Base-by-base conservation (phyloP, 53 echinoderm and acorn worm species). In the Antedon mediterranea region DNA sequence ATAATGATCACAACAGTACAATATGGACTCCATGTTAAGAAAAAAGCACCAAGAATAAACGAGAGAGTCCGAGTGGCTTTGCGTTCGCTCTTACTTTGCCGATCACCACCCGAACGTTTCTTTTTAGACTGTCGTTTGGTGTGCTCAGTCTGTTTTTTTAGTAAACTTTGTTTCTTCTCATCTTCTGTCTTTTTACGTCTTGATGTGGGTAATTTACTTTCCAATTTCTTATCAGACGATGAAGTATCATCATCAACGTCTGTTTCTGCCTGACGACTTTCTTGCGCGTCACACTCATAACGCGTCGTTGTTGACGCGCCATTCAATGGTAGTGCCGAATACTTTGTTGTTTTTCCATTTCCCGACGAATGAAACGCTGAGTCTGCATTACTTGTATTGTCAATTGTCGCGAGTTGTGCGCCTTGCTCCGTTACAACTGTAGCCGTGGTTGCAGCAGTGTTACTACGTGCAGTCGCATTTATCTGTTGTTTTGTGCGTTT, bases 11-110 rank as follows among this genome's bases (percentile, higher is more conserved):
- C 91, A 15, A 94, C 75, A 29, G 89, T 94, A 28, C 91, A 89
- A 74, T 94, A 94, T 2, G 95, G 95, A 77, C 95, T 94, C 95
- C 95, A 94, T 28, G 95, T 94, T 29, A 94, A 43, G 75, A 94
- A 91, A 74, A 91, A 94, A 33, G 91, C 91, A 18, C 95, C 95
- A 6, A 94, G 80, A 72, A 94, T 94, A 83, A 94, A 91, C 13
- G 91, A 89, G 14, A 94, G 86, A 31, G 95, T 94, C 43, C 85
- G 80, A 0, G 90, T 94, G 30, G 95, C 95, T 78, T 94, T 94
- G 26, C 89, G 85, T 73, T 94, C 93, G 79, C 93, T 93, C 74
- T 82, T 83, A 73, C 90, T 90, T 71, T 93, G 90, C 34, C 93
- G 79, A 33, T 93, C 93, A 9, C 93, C 93, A 34, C 87, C 85